Evolutionary conservation across 2,888 invertebrate genomes (phyloP).

Genomic region (Noctua pronuba): DNA sequence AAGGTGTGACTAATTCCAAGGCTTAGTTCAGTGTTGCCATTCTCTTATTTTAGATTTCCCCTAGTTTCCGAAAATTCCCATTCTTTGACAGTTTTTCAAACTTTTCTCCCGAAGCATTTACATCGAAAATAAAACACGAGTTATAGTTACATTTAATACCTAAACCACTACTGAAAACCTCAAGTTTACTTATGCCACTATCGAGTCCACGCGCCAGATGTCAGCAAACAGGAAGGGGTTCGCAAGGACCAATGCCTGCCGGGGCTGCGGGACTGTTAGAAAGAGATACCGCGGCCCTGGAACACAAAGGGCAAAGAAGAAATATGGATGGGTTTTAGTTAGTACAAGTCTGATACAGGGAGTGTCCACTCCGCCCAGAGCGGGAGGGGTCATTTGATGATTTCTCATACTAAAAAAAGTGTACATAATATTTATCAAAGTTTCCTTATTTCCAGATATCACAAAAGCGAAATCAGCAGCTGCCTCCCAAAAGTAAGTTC

Average conservation of each 20-base stretch:
- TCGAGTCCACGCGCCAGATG: too few relatives aligned
- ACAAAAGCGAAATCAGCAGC: neutral
- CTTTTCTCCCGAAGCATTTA: neutral
- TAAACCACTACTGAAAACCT: neutral
- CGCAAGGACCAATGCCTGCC: too few relatives aligned
- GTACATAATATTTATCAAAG: neutral
- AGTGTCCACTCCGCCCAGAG: too few relatives aligned
- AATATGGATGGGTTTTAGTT: too few relatives aligned
- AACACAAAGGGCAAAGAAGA: too few relatives aligned
- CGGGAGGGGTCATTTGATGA: too few relatives aligned
- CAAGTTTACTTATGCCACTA: neutral
- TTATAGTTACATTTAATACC: neutral
- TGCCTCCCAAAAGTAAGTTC: slow-evolving; percentile 51
- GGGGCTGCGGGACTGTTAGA: too few relatives aligned
- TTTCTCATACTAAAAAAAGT: too few relatives aligned
- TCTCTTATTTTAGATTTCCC: neutral
- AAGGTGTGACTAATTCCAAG: neutral
- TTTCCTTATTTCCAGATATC: slow-evolving; percentile 41
- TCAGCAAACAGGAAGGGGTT: too few relatives aligned
- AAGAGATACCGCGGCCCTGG: too few relatives aligned
- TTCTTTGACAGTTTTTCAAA: neutral
- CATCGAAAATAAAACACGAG: neutral
- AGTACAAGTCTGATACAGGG: too few relatives aligned
- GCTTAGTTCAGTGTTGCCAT: neutral
- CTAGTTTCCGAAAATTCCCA: neutral